Percentiles rank a stretch among this genome's conserved stretches.
Conservation (phyloP, 1,140 invertebrate genomes). For the Drosophila ficusphila region DNA sequence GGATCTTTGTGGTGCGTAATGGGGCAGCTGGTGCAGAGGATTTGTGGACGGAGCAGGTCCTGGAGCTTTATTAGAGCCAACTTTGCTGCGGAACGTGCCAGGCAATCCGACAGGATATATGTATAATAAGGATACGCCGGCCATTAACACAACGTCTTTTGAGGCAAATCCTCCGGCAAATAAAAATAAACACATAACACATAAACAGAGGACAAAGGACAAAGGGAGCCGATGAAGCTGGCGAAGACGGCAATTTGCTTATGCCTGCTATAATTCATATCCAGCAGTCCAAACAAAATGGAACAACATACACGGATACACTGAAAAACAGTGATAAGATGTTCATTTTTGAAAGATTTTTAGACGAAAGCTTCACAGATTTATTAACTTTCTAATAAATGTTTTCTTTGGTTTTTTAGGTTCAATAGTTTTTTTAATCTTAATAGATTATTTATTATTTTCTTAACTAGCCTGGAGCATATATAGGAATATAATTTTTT, state of each 20-base stretch:
- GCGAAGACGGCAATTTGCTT: slow-evolving; percentile 49
- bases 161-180: slow-evolving; percentile 58
- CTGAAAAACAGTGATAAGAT: too few relatives aligned
- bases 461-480: too few relatives aligned
- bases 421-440: too few relatives aligned
- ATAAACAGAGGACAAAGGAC: slow-evolving; percentile 30
- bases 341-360: too few relatives aligned
- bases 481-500: too few relatives aligned
- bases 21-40: slow-evolving; percentile 47
- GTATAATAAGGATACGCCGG: slow-evolving; percentile 44
- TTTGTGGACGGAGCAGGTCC: slow-evolving; percentile 22
- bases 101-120: slow-evolving; percentile 34
- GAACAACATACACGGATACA: slow-evolving; percentile 24
- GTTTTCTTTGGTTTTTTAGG: too few relatives aligned
- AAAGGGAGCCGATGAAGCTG: not conserved
- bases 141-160: slow-evolving; percentile 49
- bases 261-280: slow-evolving; percentile 67
- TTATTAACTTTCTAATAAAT: too few relatives aligned
- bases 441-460: too few relatives aligned
- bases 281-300: slow-evolving; percentile 29
- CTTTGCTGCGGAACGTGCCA: slow-evolving; percentile 26
- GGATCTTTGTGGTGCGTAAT: slow-evolving; percentile 44
- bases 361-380: too few relatives aligned
- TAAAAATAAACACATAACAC: slow-evolving; percentile 63
- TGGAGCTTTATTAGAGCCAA: slow-evolving; percentile 36